Percentiles rank a stretch among this genome's conserved stretches.
Evolutionary conservation across 2,888 invertebrate species (phyloP).

Genomic region (Agrotis segetum): DNA sequence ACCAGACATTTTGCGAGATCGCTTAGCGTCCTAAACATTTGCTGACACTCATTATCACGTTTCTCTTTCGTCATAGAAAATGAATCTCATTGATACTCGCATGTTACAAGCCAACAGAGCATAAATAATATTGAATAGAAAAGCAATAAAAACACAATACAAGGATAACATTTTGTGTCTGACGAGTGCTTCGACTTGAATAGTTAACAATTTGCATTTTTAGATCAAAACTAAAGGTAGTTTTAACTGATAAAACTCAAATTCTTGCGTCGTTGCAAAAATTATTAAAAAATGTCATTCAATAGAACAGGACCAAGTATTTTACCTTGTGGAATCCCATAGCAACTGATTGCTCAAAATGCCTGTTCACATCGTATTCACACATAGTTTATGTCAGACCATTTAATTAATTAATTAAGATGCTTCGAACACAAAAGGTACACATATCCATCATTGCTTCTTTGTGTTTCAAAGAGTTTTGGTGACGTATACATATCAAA

Average conservation of each 20-base stretch:
- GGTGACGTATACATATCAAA: slow-evolving; percentile 28
- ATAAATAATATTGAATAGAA: no score
- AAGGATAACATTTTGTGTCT: no score
- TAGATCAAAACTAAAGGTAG: neutral
- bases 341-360: neutral
- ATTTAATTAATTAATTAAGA: slow-evolving; percentile 20
- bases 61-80: no score
- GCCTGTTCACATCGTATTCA: slow-evolving; percentile 1
- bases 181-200: no score
- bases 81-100: no score
- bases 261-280: neutral
- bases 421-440: slow-evolving; percentile 6
- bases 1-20: neutral
- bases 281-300: neutral
- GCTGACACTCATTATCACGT: no score
- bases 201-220: neutral
- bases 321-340: slow-evolving; percentile 18
- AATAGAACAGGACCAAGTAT: slow-evolving; percentile 2
- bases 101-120: no score
- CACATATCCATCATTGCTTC: slow-evolving; percentile 34
- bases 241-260: neutral
- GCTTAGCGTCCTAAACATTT: neutral
- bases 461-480: slow-evolving; percentile 37
- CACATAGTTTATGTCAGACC: neutral
- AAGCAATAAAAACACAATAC: no score